Evolutionary conservation across 2,113 vertebrate species (phyloP).

Genomic region (Halichoeres trimaculatus): DNA sequence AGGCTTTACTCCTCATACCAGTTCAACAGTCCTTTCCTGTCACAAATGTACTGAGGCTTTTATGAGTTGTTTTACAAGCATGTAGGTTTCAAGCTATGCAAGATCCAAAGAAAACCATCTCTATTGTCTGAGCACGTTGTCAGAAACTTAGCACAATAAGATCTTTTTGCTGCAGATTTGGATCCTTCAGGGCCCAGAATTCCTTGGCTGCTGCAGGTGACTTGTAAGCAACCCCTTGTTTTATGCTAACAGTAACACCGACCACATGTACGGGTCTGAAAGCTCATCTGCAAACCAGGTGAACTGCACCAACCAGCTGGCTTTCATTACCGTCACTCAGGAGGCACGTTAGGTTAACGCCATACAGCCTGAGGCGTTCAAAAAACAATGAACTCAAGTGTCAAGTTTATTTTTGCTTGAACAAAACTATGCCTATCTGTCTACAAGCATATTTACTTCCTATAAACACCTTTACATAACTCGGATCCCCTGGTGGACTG

Average conservation of each 20-base stretch:
- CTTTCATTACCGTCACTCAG: conserved; percentile 4
- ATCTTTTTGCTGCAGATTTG: conserved; percentile 7
- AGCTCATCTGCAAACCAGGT: conserved; percentile 45
- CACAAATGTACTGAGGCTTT: too few relatives aligned
- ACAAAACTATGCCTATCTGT: background rate
- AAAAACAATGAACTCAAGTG: background rate
- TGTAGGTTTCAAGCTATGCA: background rate
- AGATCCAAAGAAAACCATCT: background rate
- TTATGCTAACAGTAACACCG: conserved; percentile 2
- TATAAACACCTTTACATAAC: conserved; percentile 7
- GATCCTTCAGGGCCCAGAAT: conserved; percentile 29
- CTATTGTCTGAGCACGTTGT: background rate
- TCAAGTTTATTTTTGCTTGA: background rate
- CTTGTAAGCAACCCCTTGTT: background rate
- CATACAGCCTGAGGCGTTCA: conserved; percentile 12
- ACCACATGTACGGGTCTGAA: conserved; percentile 1
- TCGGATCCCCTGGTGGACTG: background rate
- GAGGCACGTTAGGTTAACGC: background rate
- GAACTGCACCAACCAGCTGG: conserved; percentile 41
- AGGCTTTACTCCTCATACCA: too few relatives aligned
- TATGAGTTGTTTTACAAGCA: background rate
- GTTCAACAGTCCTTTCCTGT: too few relatives aligned
- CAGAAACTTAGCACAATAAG: background rate
- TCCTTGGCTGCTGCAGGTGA: conserved; percentile 1
- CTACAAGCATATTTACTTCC: background rate